Conservation (phyloP, 2,797 vertebrate species). For the Holocentrus rufus region DNA sequence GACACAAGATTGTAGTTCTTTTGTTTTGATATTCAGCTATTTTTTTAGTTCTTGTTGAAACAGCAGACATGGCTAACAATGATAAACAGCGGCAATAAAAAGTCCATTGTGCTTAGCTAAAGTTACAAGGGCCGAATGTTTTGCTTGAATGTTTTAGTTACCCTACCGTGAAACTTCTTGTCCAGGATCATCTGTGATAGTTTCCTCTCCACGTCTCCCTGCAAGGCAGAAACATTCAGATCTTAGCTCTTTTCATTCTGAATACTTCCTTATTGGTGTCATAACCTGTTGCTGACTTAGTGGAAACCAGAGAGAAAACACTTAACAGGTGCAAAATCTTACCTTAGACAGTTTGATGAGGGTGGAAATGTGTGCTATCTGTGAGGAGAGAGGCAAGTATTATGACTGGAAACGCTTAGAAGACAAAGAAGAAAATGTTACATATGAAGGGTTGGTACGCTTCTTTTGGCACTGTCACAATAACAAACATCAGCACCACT, state of each 20-base stretch:
- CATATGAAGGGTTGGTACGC: too few relatives aligned
- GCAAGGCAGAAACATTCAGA: conserved; percentile 38
- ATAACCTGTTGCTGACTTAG: neutral
- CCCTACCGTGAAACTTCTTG: conserved; percentile 95
- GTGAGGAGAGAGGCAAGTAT: conserved; percentile 9
- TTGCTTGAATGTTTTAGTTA: conserved; percentile 2
- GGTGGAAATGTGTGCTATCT: conserved; percentile 98
- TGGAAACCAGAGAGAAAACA: neutral
- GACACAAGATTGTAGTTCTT: neutral
- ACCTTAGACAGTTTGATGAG: conserved; percentile 98
- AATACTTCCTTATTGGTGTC: neutral
- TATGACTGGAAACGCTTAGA: neutral
- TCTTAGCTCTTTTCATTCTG: neutral
- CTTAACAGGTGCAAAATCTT: conserved; percentile 46
- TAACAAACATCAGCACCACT: too few relatives aligned
- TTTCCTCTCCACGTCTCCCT: conserved; percentile 97
- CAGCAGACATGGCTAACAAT: too few relatives aligned
- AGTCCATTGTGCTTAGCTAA: too few relatives aligned
- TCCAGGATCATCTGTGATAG: conserved; percentile 99
- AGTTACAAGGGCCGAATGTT: too few relatives aligned
- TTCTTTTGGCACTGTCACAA: too few relatives aligned
- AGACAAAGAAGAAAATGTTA: neutral
- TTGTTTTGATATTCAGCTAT: too few relatives aligned
- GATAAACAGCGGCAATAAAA: too few relatives aligned
- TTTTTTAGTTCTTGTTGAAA: too few relatives aligned